These are phyloP conservation scores for Philotrypesis tridentata DNA, from an alignment of 1,140 invertebrate genomes.

Conservation along the genomic window DNA sequence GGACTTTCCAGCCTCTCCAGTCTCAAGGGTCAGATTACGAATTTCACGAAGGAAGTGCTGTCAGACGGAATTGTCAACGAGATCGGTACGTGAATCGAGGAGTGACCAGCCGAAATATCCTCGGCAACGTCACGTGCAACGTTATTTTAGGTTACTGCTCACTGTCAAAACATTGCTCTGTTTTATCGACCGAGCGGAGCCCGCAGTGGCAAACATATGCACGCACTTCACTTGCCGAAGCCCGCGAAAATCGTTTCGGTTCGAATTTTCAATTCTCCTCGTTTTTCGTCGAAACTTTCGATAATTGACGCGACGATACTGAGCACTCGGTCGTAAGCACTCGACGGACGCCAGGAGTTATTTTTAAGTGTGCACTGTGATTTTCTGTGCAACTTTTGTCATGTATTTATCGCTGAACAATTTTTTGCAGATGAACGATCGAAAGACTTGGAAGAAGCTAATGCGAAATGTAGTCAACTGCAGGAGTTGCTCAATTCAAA, in stretches of 20 bases:
- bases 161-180: constrained; percentile 69
- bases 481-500: constrained; percentile 77
- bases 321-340: too few species aligned
- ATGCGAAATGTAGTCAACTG: constrained; percentile 75
- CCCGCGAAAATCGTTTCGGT: background rate
- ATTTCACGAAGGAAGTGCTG: constrained; percentile 83
- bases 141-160: constrained; percentile 59
- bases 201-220: background rate
- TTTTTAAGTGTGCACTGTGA: background rate
- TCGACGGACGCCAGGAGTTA: too few species aligned
- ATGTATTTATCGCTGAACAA: background rate
- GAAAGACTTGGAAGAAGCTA: constrained; percentile 71
- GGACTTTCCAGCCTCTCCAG: constrained; percentile 80
- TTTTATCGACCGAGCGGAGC: constrained; percentile 58
- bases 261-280: background rate
- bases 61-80: constrained; percentile 76
- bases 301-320: background rate
- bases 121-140: constrained; percentile 13
- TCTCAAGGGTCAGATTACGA: constrained; percentile 84
- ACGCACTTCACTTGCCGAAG: background rate
- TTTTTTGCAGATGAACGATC: constrained; percentile 64
- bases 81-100: constrained; percentile 67
- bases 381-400: background rate
- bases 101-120: background rate
- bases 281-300: background rate